Evolutionary conservation across 2,888 invertebrate species (phyloP).

Genomic region (Ariolimax columbianus): DNA sequence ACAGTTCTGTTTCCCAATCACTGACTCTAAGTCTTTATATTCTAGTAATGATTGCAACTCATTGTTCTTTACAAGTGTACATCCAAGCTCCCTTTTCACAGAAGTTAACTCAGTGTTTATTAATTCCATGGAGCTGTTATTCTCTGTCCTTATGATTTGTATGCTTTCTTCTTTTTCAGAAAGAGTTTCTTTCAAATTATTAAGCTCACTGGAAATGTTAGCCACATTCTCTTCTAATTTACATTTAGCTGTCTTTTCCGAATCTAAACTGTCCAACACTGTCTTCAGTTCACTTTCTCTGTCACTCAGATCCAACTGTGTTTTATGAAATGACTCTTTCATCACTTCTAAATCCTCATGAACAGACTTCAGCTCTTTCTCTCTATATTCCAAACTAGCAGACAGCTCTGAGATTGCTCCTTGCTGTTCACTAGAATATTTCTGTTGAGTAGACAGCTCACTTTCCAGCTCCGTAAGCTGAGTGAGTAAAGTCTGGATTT

Average conservation of each 20-base stretch:
- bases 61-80: conserved; percentile 19
- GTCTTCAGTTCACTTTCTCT: conserved; percentile 25
- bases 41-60: conserved; percentile 39
- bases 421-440: conserved; percentile 49
- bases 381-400: conserved; percentile 46
- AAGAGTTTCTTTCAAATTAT: conserved; percentile 26
- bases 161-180: conserved; percentile 36
- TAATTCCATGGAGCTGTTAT: background rate
- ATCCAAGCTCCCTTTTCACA: conserved; percentile 20
- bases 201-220: conserved; percentile 17
- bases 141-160: conserved; percentile 19
- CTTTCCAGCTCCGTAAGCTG: conserved; percentile 70
- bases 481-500: conserved; percentile 63
- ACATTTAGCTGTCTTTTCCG: background rate
- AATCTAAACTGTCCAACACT: conserved; percentile 8
- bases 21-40: conserved; percentile 44
- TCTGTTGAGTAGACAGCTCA: conserved; percentile 57
- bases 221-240: conserved; percentile 23
- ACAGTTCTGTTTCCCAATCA: conserved; percentile 26
- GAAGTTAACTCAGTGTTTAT: background rate
- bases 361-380: conserved; percentile 32
- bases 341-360: conserved; percentile 21
- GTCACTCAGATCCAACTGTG: conserved; percentile 38
- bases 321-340: conserved; percentile 15
- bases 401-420: conserved; percentile 54